A percentile compares a stretch with the other conserved stretches of the same genome.
Conservation (phyloP, 2,797 vertebrate genomes). For the Acrossocheilus wenchowensis region DNA sequence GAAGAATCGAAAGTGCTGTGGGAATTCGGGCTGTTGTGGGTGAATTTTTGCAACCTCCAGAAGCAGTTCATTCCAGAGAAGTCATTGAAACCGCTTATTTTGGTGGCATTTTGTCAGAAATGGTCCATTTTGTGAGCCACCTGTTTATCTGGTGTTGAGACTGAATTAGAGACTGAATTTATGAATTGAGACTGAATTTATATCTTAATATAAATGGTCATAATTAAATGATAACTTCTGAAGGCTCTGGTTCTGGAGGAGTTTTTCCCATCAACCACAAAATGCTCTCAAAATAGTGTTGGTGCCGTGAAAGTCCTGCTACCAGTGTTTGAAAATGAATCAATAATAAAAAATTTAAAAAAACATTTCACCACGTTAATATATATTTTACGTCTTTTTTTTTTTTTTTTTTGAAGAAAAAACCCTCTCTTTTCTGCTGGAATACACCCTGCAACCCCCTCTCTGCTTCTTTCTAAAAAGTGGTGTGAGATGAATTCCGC, state of each 20-base stretch:
- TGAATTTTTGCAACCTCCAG: neutral
- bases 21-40: neutral
- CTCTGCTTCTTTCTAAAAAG: constrained; percentile 50
- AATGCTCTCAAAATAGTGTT: neutral
- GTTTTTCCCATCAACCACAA: no score
- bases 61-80: neutral
- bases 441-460: constrained; percentile 31
- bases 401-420: neutral
- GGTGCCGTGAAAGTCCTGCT: neutral
- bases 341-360: neutral
- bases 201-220: neutral
- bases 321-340: neutral
- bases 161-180: neutral
- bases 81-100: neutral
- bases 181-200: no score
- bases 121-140: neutral
- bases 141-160: neutral
- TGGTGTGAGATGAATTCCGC: constrained; percentile 62
- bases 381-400: neutral
- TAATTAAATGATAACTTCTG: neutral
- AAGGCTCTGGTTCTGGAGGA: neutral
- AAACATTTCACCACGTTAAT: neutral
- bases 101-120: neutral
- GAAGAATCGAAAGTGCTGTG: neutral
- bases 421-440: constrained; percentile 34